Evolutionary conservation across 2,797 vertebrate species (phyloP).

Genomic region (Orestias chungarensis): DNA sequence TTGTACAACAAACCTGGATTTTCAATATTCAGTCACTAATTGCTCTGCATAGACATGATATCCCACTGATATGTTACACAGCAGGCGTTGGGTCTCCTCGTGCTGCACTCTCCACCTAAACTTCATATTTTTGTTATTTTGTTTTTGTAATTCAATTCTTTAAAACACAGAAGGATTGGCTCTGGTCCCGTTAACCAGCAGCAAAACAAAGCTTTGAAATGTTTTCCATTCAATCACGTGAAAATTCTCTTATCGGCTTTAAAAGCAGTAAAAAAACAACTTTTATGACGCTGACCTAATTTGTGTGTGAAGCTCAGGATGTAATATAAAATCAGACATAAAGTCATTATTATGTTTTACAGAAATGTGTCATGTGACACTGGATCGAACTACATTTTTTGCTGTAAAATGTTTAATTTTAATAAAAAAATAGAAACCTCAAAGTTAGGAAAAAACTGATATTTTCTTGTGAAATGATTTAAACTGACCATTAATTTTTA

Average conservation of each 20-base stretch:
- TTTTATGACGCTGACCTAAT: background rate
- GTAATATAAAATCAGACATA: background rate
- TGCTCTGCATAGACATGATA: background rate
- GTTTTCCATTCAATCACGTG: background rate
- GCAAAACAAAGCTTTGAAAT: background rate
- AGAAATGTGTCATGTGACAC: background rate
- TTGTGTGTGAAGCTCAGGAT: background rate
- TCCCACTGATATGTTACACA: background rate
- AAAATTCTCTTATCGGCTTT: background rate
- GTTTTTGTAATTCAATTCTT: no score
- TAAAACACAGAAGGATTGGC: background rate
- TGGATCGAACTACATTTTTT: no score
- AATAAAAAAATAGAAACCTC: background rate
- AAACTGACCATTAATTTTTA: background rate
- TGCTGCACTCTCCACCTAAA: no score
- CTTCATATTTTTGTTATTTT: no score
- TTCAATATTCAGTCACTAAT: background rate
- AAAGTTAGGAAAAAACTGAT: background rate
- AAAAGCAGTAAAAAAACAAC: background rate
- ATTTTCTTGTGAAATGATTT: background rate
- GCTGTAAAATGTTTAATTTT: background rate
- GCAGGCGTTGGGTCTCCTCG: no score
- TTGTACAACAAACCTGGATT: background rate
- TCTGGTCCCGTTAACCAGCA: background rate
- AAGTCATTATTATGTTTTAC: background rate